Evolutionary conservation across 2,888 invertebrate species (phyloP).

Genomic region (Platypus cylindrus): DNA sequence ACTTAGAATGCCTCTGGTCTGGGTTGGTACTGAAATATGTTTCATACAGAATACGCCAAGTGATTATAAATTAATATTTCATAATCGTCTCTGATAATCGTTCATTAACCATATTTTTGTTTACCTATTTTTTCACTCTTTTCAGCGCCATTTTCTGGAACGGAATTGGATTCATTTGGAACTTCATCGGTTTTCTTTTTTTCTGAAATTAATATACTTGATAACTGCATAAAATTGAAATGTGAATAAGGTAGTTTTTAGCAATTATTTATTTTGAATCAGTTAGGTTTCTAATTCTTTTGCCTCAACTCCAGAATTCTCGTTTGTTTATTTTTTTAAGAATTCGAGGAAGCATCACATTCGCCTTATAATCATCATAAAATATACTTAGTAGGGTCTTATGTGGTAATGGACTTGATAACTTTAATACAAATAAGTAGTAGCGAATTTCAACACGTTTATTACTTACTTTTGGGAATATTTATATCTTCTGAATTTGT

Average conservation of each 20-base stretch:
- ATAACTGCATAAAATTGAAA: background rate
- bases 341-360: conserved; percentile 22
- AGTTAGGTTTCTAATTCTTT: conserved; percentile 8
- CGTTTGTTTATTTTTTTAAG: conserved; percentile 8
- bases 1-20: conserved; percentile 23
- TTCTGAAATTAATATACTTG: conserved; percentile 1
- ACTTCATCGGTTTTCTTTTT: conserved; percentile 4
- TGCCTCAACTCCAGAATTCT: conserved; percentile 22
- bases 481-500: too few relatives aligned
- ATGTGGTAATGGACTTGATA: too few relatives aligned
- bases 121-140: background rate
- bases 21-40: background rate
- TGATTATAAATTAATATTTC: too few relatives aligned
- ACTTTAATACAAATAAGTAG: too few relatives aligned
- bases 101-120: background rate
- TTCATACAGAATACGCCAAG: too few relatives aligned
- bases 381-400: too few relatives aligned
- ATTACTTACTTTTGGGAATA: too few relatives aligned
- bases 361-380: conserved; percentile 24
- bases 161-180: background rate
- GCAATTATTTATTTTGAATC: background rate
- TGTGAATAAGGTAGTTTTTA: background rate
- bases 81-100: background rate
- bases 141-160: background rate
- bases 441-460: too few relatives aligned